These are phyloP conservation scores for Polyommatus icarus DNA, from an alignment of 2,888 invertebrate species.

Conservation along the genomic window DNA sequence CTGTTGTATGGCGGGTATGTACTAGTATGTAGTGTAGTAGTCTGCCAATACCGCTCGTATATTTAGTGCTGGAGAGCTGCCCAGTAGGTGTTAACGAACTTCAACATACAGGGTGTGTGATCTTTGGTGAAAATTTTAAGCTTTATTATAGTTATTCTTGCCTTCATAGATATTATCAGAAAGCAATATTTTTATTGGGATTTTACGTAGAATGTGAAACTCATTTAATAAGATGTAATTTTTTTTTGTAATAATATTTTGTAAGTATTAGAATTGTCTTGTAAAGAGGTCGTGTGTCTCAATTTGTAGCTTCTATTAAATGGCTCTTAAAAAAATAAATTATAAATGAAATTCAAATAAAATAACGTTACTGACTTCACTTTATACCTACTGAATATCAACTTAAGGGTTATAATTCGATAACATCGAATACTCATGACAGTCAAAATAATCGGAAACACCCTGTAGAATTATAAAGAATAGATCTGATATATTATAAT, in stretches of 20 bases:
- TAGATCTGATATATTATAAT: conserved; percentile 14
- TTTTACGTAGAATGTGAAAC: too few species aligned
- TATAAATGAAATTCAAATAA: too few species aligned
- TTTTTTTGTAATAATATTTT: background rate
- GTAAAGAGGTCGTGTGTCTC: background rate
- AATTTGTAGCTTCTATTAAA: too few species aligned
- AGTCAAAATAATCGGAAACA: background rate
- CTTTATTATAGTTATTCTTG: background rate
- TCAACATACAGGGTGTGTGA: background rate
- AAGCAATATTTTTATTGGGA: too few species aligned
- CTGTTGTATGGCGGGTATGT: background rate
- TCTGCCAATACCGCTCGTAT: conserved; percentile 24
- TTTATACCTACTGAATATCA: too few species aligned
- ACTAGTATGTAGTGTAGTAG: background rate
- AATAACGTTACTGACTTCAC: too few species aligned
- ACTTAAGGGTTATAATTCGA: too few species aligned
- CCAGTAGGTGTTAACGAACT: conserved; percentile 27
- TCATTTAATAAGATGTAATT: too few species aligned
- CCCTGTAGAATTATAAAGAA: background rate
- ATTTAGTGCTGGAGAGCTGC: conserved; percentile 28
- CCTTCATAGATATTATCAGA: too few species aligned
- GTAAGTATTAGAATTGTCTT: background rate
- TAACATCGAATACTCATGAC: too few species aligned
- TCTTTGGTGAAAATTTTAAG: background rate
- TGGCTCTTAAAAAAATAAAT: too few species aligned